These are phyloP conservation scores for Synanthedon formicaeformis DNA, from an alignment of 2,888 invertebrate genomes.

Conservation along the genomic window DNA sequence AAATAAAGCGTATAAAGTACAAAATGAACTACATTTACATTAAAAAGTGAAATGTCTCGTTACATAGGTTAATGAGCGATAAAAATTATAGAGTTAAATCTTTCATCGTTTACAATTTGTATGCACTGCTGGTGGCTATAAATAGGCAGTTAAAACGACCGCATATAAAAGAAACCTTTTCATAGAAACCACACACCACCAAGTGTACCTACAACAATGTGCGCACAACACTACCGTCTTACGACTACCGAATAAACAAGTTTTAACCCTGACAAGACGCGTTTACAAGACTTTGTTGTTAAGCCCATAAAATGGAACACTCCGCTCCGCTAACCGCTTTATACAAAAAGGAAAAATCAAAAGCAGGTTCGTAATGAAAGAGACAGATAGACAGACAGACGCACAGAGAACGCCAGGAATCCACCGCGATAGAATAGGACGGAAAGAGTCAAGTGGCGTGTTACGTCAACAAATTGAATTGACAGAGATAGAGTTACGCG, in stretches of 20 bases:
- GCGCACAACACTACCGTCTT: neutral
- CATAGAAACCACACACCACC: neutral
- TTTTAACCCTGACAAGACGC: neutral
- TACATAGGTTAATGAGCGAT: neutral
- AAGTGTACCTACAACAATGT: neutral
- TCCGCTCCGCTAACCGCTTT: neutral
- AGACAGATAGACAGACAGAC: conserved; percentile 21
- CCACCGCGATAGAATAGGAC: conserved; percentile 28
- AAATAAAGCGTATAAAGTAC: too few species aligned
- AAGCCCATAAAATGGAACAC: conserved; percentile 1
- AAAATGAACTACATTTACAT: too few species aligned
- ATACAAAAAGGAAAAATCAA: conserved; percentile 20
- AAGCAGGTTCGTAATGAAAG: conserved; percentile 46
- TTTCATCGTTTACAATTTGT: neutral
- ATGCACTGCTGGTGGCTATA: neutral
- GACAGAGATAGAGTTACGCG: conserved; percentile 32
- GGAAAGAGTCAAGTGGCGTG: conserved; percentile 54
- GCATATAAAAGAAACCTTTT: neutral
- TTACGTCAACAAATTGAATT: conserved; percentile 42
- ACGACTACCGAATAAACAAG: neutral
- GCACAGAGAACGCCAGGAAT: conserved; percentile 12
- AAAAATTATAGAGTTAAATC: neutral
- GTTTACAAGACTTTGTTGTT: neutral
- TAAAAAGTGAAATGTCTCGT: neutral
- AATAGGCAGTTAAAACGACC: neutral